Conservation (phyloP, 1,140 invertebrate species). For the Ooceraea biroi region DNA sequence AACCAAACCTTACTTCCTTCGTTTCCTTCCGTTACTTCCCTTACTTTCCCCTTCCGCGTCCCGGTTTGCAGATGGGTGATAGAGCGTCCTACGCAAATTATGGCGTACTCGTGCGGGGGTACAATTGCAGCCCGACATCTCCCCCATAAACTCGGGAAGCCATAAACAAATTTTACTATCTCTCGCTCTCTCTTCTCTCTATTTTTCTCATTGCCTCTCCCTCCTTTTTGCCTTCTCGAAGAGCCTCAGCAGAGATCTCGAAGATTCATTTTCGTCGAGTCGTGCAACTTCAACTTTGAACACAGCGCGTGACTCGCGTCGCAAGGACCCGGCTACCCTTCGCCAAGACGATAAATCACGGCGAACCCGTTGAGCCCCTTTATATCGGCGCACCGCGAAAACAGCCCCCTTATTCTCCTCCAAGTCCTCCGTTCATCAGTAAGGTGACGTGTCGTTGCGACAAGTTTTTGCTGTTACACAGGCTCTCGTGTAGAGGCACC, state of each 20-base stretch:
- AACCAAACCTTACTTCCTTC: slow-evolving; percentile 9
- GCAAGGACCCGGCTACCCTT: slow-evolving; percentile 39
- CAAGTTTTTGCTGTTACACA: slow-evolving; percentile 44
- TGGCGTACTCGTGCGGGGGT: neutral
- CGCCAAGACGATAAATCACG: slow-evolving; percentile 50
- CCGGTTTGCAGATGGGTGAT: neutral
- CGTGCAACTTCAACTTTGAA: slow-evolving; percentile 45
- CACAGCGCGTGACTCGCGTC: slow-evolving; percentile 46
- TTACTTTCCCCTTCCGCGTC: neutral
- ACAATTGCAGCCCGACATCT: slow-evolving; percentile 14
- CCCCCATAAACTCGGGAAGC: neutral
- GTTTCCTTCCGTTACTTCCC: slow-evolving; percentile 9
- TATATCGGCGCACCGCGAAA: slow-evolving; percentile 46
- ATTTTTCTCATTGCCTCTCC: neutral
- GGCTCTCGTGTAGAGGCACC: neutral
- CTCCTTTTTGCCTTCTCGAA: neutral
- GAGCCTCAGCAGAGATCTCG: neutral
- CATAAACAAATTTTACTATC: slow-evolving; percentile 14
- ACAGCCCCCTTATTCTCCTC: slow-evolving; percentile 18
- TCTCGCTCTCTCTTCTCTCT: neutral
- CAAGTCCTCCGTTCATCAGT: slow-evolving; percentile 55
- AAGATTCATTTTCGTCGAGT: slow-evolving; percentile 45
- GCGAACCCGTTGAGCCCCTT: slow-evolving; percentile 46
- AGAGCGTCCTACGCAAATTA: slow-evolving; percentile 6
- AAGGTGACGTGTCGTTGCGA: slow-evolving; percentile 47